Percentiles rank a stretch among this genome's conserved stretches.
Evolutionary conservation across 1,140 invertebrate genomes (phyloP).

Genomic region (Rhizoglyphus robini): DNA sequence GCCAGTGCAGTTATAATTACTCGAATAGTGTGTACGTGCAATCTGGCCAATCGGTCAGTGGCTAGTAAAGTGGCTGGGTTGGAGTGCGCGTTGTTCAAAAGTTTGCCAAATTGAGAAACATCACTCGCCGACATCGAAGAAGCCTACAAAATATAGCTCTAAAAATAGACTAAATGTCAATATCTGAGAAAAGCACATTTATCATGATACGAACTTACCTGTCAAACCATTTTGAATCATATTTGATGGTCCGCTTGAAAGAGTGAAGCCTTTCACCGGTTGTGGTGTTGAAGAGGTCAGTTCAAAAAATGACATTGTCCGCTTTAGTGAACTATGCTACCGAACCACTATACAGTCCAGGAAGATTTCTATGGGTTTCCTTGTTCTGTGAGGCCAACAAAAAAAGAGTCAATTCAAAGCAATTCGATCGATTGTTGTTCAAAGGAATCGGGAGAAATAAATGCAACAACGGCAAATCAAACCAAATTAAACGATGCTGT

Average conservation of each 20-base stretch:
- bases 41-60: conserved; percentile 2
- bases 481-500: no score
- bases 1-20: no score
- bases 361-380: conserved; percentile 74
- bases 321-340: conserved; percentile 89
- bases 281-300: conserved; percentile 70
- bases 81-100: neutral
- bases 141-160: conserved; percentile 49
- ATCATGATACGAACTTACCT: conserved; percentile 72
- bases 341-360: conserved; percentile 78
- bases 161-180: no score
- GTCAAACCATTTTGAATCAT: conserved; percentile 94
- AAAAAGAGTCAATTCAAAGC: neutral
- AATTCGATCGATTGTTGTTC: neutral
- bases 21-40: no score
- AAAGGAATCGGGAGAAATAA: neutral
- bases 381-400: conserved; percentile 40
- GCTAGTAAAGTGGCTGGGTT: neutral
- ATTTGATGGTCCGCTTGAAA: conserved; percentile 83
- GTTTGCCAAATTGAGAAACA: neutral
- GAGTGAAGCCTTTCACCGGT: conserved; percentile 59
- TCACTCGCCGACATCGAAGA: conserved; percentile 77
- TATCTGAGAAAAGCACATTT: conserved; percentile 14
- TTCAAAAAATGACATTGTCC: conserved; percentile 89
- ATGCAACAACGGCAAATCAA: neutral